These are phyloP conservation scores for Parochlus steinenii DNA, from an alignment of 2,888 invertebrate species.

Conservation along the genomic window DNA sequence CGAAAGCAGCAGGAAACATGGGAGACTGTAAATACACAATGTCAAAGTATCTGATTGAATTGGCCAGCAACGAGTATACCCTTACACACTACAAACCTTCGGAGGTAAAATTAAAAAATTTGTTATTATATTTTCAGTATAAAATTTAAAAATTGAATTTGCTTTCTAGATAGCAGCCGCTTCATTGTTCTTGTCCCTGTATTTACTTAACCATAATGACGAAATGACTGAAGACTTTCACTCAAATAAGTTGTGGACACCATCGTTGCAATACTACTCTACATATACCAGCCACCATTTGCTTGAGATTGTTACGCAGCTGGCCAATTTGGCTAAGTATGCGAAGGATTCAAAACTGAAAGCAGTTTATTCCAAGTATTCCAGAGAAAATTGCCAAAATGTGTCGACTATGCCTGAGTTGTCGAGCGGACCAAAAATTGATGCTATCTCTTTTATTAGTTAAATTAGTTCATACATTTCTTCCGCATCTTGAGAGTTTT, in stretches of 20 bases:
- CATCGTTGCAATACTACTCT: constrained; percentile 59
- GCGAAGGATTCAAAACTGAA: constrained; percentile 54
- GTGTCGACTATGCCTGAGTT: constrained; percentile 79
- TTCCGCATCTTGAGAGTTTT: too few species aligned
- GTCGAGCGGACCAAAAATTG: too few species aligned
- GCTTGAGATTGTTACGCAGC: constrained; percentile 44
- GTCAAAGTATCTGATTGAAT: constrained; percentile 83
- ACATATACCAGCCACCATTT: constrained; percentile 53
- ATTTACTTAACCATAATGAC: constrained; percentile 21
- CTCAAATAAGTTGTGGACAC: constrained; percentile 51
- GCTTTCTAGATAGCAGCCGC: constrained; percentile 25
- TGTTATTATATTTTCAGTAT: neutral
- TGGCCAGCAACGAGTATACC: constrained; percentile 63
- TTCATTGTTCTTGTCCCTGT: constrained; percentile 25
- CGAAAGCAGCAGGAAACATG: constrained; percentile 43
- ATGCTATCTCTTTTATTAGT: too few species aligned
- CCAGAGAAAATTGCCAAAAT: constrained; percentile 74
- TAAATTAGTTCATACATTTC: too few species aligned
- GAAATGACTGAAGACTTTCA: constrained; percentile 27
- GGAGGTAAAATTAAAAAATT: constrained; percentile 44
- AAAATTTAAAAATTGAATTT: constrained; percentile 34
- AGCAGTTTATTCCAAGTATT: constrained; percentile 52
- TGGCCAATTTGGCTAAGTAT: constrained; percentile 51
- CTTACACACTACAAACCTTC: constrained; percentile 69
- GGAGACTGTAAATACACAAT: constrained; percentile 51